These are phyloP conservation scores for Motacilla alba DNA, from an alignment of 2,113 vertebrate species.

Conservation along the genomic window DNA sequence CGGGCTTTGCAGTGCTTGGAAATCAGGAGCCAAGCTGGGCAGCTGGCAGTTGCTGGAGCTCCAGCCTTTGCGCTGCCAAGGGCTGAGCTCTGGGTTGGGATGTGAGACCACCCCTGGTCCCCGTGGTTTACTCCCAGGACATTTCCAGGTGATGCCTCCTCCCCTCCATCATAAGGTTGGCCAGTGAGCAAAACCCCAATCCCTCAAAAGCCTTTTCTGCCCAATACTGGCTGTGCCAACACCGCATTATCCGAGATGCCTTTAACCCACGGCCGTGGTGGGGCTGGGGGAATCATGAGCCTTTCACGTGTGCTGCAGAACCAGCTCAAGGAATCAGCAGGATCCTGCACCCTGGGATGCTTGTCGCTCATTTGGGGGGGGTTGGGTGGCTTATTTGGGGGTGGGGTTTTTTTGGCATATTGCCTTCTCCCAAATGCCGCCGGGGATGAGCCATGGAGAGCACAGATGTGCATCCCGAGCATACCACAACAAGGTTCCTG, in stretches of 20 bases:
- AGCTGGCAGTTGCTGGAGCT: background rate
- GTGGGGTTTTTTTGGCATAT: background rate
- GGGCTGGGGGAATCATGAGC: background rate
- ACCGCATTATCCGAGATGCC: fast-evolving
- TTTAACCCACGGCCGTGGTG: fast-evolving
- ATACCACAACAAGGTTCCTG: slow-evolving; percentile 30
- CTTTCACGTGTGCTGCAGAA: background rate
- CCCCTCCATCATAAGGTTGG: background rate
- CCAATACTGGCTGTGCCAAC: background rate
- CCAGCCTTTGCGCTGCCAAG: background rate
- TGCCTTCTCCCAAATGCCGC: background rate
- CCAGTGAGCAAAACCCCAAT: fast-evolving
- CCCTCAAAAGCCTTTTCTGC: background rate
- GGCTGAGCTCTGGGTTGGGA: background rate
- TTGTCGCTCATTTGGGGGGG: fast-evolving
- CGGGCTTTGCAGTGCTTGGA: background rate
- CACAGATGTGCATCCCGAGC: slow-evolving; percentile 52
- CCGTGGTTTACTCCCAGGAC: background rate
- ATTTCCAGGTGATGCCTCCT: background rate
- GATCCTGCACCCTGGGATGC: background rate
- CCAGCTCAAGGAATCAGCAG: background rate
- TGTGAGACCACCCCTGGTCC: background rate
- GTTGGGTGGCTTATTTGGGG: background rate
- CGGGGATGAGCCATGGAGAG: slow-evolving; percentile 3
- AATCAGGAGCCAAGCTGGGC: background rate